A percentile compares a stretch with the other conserved stretches of the same genome.
These are phyloP conservation scores for Echinarachnius parma DNA, from an alignment of 53 echinoderm and acorn worm species.

Conservation along the genomic window DNA sequence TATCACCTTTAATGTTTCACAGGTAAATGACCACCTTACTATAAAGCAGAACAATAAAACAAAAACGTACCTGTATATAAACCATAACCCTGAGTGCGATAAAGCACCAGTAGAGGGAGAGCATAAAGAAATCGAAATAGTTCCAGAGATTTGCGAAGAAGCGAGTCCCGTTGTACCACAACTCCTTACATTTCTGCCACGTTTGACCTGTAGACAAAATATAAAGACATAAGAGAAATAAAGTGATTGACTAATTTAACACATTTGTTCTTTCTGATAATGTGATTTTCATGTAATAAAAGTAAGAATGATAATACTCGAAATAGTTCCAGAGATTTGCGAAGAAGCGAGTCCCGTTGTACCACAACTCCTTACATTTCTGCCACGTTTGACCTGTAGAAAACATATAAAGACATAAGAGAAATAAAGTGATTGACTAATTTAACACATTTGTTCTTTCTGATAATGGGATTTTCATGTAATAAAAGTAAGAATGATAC, in stretches of 20 bases:
- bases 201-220: constrained; percentile 66
- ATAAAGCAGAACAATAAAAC: too few species aligned
- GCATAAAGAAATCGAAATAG: constrained; percentile 91
- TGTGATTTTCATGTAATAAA: too few species aligned
- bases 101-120: constrained; percentile 87
- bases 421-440: not conserved
- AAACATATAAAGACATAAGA: not conserved
- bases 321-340: constrained; percentile 94
- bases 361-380: constrained; percentile 91
- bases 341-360: constrained; percentile 89
- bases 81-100: constrained; percentile 87
- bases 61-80: constrained; percentile 56
- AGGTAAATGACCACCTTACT: too few species aligned
- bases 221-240: not conserved
- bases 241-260: not conserved
- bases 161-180: constrained; percentile 90
- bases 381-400: constrained; percentile 89
- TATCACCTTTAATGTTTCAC: too few species aligned
- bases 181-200: constrained; percentile 89
- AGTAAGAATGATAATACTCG: too few species aligned
- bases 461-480: too few species aligned
- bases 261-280: not conserved
- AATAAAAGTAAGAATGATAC: too few species aligned
- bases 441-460: not conserved
- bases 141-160: constrained; percentile 95